Evolutionary conservation across 1,140 invertebrate genomes (phyloP), one percentile per base, ranked within the genome.

Genomic region (Cyclargus thomasi): DNA sequence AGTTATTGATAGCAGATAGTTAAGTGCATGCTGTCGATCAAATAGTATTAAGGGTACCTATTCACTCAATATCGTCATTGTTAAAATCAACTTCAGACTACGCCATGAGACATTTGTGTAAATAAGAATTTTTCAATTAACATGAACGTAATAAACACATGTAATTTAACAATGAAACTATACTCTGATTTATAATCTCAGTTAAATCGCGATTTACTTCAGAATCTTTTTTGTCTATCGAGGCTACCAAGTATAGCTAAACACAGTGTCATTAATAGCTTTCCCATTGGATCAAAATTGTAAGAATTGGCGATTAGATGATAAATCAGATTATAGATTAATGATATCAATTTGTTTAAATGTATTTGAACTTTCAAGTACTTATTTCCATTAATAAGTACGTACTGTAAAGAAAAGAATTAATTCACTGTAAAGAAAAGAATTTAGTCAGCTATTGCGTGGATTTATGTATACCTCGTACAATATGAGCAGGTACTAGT

Each of bases 11-110:
- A 65, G 16, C 16, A 53, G 36, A 21, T 18, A 22, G 18, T 35
- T 64, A 29, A 29, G 64, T 35, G 36, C 21, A 62, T 1, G 17
- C 36, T 64, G 7, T 59, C 22, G 29, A 18, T 64, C 63, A 64
- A 39, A 16, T 18, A n/a, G 11, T 70, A 20, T 66, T 17, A 59
- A 68, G 63, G 74, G 74, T 75, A 75, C 74, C 71, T 75, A 73
- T 75, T 75, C 71, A 67, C 66, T 64, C 59, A 20, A 53, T 69
- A 59, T 22, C 57, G 39, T 67, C 39, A 53, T 55, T 62, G 53
- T 23, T 65, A 21, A 4, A 29, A 8, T 29, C 29, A 47, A 8
- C 39, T 8, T 47, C 39, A 47, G 39, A 29, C 29, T 29, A 29
- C 0, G 29, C 29, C 1, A 29, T 29, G 5, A 47, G 39, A 8